Evolutionary conservation across 2,888 invertebrate genomes (phyloP), one percentile per base, ranked within the genome.

Genomic region (Torymus tubicola): DNA sequence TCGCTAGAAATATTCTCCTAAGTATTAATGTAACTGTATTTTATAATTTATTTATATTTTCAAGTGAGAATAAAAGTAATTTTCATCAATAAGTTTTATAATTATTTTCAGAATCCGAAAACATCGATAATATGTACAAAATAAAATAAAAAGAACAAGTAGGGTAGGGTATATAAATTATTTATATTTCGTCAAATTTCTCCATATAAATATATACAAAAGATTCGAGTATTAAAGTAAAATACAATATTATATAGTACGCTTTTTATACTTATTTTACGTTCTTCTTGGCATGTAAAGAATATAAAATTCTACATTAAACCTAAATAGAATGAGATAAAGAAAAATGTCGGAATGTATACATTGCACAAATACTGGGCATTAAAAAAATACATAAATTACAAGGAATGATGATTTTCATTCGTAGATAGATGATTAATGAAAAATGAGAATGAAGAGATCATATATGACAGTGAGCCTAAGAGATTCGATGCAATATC

Each of bases 41-140:
- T 90, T 90, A 88, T 90, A 90, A 90, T 89, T 90, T 89, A 90
- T 90, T 90, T 90, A 89, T 90, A 89, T 89, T 89, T 89, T 89
- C 85, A 82, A 87, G 78, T 86, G 85, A 87, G 83, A 87, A 87
- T 86, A 81, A 88, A 88, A 85, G 84, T 87, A 86, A 89, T 87
- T 88, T 89, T 88, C 88, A 87, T 87, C 86, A 86, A 87, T 73
- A 81, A 57, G 18, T 74, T 21, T 67, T 31, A 10, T 2, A 0
- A 11, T 31, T 64, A 24, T 57, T 69, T 70, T n/a, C 67, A 31
- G 42, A 42, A 42, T 42, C 42, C 5, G 42, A 8, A 8, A 42
- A 42, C 8, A 42, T 42, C 8, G 42, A 42, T 8, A 42, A 42
- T 42, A 42, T 52, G n/a, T 53, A 52, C 24, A 61, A 31, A 52